Evolutionary conservation across 2,797 vertebrate genomes (phyloP).

Genomic region (Columba guinea): DNA sequence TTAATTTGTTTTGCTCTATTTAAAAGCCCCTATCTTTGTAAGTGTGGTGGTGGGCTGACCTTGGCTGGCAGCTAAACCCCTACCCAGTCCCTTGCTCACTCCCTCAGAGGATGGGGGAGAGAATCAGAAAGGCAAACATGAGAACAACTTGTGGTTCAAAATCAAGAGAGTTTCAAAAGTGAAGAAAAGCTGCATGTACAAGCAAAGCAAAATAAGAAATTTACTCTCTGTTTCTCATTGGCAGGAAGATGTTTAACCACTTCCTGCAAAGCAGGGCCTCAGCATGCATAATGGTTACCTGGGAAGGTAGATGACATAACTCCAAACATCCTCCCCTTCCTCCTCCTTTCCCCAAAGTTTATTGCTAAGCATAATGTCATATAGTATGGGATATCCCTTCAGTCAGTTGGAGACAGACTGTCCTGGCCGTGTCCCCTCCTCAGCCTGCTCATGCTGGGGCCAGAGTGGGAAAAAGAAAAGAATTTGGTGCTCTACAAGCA

Average conservation of each 20-base stretch:
- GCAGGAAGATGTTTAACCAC: not conserved
- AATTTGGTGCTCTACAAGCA: not conserved
- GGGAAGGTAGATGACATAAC: not conserved
- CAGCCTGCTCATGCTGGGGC: not conserved
- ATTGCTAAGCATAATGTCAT: rapidly evolving
- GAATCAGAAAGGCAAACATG: not conserved
- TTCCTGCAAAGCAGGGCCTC: not conserved
- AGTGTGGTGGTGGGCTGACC: not conserved
- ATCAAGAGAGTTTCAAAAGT: not conserved
- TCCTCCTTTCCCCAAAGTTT: not conserved
- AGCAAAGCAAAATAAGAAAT: not conserved
- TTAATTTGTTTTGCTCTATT: not conserved
- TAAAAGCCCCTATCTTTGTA: not conserved
- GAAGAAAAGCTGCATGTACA: not conserved
- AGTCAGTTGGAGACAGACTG: not conserved
- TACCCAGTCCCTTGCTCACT: not conserved
- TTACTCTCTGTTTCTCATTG: not conserved
- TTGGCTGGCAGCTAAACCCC: not conserved
- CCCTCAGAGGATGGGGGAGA: not conserved
- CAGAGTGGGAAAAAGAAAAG: not conserved
- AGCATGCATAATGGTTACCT: not conserved
- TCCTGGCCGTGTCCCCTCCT: not conserved
- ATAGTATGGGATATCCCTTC: not conserved
- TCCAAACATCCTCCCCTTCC: not conserved
- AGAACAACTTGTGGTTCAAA: not conserved